Evolutionary conservation across 1,140 invertebrate genomes (phyloP).

Genomic region (Diachasmimorpha longicaudata): DNA sequence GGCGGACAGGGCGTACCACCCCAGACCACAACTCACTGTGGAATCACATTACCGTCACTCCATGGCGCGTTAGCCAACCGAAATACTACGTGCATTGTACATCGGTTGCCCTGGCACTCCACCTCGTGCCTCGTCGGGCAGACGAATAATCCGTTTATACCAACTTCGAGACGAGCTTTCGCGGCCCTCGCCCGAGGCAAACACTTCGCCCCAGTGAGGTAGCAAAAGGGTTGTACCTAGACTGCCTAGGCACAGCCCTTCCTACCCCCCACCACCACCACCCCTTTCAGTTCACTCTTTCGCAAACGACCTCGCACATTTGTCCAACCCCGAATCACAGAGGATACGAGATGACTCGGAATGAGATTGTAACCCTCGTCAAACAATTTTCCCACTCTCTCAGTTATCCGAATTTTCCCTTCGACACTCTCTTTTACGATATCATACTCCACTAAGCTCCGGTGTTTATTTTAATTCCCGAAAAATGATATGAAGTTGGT

Average conservation of each 20-base stretch:
- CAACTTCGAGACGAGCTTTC: constrained; percentile 47
- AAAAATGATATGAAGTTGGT: background rate
- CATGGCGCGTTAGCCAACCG: constrained; percentile 46
- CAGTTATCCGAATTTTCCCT: background rate
- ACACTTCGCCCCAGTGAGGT: background rate
- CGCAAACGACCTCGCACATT: constrained; percentile 8
- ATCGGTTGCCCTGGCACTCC: constrained; percentile 16
- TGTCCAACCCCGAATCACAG: constrained; percentile 16
- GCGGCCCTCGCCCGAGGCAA: constrained; percentile 17
- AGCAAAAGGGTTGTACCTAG: constrained; percentile 11
- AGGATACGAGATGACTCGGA: constrained; percentile 16
- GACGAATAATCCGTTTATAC: constrained; percentile 59
- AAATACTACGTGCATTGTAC: constrained; percentile 55
- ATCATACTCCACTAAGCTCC: background rate
- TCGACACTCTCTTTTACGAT: background rate
- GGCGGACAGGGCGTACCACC: constrained; percentile 35
- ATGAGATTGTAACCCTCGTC: constrained; percentile 27
- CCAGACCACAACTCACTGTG: constrained; percentile 47
- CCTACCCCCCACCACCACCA: background rate
- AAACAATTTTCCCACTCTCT: constrained; percentile 14
- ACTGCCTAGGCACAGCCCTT: background rate
- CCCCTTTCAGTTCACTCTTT: background rate
- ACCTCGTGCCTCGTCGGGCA: constrained; percentile 29
- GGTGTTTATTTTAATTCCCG: background rate
- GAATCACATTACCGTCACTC: constrained; percentile 56